Percentiles rank a stretch among this genome's conserved stretches.
Conservation (phyloP, 2,797 vertebrate genomes). For the Clamator glandarius region DNA sequence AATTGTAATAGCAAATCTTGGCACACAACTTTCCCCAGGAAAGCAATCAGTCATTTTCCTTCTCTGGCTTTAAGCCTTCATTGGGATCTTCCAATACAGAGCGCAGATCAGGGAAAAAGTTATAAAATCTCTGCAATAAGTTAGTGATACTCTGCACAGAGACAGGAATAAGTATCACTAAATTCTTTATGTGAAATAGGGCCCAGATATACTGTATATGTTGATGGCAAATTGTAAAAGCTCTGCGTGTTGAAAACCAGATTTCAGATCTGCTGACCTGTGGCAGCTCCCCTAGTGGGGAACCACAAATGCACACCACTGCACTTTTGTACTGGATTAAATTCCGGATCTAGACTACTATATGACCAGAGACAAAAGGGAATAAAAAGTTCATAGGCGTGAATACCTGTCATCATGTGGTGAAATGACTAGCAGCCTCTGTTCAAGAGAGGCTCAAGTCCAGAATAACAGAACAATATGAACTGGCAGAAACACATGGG, state of each 20-base stretch:
- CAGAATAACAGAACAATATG: slow-evolving; percentile 43
- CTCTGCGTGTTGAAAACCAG: slow-evolving; percentile 26
- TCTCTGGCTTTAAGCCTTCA: slow-evolving; percentile 54
- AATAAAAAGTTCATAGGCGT: slow-evolving; percentile 25
- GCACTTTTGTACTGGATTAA: slow-evolving; percentile 52
- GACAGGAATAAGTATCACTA: not conserved
- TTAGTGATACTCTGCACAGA: not conserved
- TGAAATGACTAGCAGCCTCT: slow-evolving; percentile 36
- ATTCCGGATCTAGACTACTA: slow-evolving; percentile 1
- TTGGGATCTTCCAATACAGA: slow-evolving; percentile 28
- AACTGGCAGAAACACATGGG: slow-evolving; percentile 43
- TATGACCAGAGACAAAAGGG: slow-evolving; percentile 44
- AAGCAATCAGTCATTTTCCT: slow-evolving; percentile 34
- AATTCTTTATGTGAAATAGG: not conserved
- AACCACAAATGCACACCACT: slow-evolving; percentile 14
- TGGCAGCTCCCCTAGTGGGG: slow-evolving; percentile 40
- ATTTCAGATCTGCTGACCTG: slow-evolving; percentile 50
- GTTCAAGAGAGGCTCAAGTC: slow-evolving; percentile 4
- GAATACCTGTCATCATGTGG: slow-evolving; percentile 66
- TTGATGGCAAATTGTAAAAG: slow-evolving; percentile 20
- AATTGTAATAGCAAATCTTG: slow-evolving; percentile 46
- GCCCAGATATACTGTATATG: not conserved
- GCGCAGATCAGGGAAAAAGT: slow-evolving; percentile 17
- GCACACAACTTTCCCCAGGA: slow-evolving; percentile 18
- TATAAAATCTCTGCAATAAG: slow-evolving; percentile 12